A percentile compares a stretch with the other conserved stretches of the same genome.
Evolutionary conservation across 2,888 invertebrate species (phyloP).

Genomic region (Caenorhabditis macrosperma): DNA sequence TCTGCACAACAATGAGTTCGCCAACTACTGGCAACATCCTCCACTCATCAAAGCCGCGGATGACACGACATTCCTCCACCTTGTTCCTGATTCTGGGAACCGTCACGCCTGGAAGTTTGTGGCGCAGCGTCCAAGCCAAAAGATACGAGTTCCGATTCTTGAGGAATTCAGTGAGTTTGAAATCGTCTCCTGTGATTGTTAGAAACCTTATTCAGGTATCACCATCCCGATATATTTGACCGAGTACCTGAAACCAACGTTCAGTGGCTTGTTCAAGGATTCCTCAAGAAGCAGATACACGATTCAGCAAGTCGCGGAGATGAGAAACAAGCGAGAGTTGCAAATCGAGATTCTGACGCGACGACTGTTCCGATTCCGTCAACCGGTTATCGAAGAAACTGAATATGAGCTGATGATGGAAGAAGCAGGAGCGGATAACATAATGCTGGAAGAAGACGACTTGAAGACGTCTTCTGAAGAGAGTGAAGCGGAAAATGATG

Average conservation of each 20-base stretch:
- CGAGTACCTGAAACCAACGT: constrained; percentile 1
- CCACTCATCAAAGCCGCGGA: neutral
- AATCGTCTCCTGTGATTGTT: neutral
- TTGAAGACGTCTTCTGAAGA: constrained; percentile 16
- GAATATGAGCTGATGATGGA: constrained; percentile 8
- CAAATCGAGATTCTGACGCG: constrained; percentile 24
- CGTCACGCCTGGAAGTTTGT: neutral
- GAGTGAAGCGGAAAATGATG: constrained; percentile 14
- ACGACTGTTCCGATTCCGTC: constrained; percentile 26
- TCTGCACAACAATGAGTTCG: neutral
- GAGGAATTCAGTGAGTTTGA: constrained; percentile 24
- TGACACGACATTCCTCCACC: neutral
- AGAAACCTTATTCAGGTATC: no score
- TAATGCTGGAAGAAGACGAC: constrained; percentile 32
- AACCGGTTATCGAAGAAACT: constrained; percentile 21
- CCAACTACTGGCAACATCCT: neutral
- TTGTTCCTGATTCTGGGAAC: neutral
- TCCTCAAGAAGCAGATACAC: neutral
- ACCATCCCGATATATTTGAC: constrained; percentile 6
- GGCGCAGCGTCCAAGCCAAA: neutral
- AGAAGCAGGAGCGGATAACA: constrained; percentile 1
- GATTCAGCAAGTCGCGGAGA: neutral
- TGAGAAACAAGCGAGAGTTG: constrained; percentile 23
- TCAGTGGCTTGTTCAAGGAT: neutral
- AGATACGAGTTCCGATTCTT: constrained; percentile 1